Conservation (phyloP, 2,797 vertebrate genomes). For the Acomys russatus region DNA sequence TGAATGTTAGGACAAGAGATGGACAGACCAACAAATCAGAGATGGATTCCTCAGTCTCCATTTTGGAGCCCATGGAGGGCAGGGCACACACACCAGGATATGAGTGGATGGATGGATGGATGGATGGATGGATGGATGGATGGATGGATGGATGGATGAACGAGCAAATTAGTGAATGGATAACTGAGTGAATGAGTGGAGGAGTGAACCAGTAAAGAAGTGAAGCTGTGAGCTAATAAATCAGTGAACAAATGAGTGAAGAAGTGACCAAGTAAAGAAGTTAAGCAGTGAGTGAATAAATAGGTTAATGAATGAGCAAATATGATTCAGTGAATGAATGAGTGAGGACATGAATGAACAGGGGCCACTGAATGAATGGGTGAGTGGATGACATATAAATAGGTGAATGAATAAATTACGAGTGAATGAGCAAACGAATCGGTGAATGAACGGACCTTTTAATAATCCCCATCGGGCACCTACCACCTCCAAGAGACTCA, state of each 20-base stretch:
- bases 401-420: not conserved
- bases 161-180: too few species aligned
- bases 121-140: not conserved
- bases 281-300: too few species aligned
- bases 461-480: not conserved
- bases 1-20: not conserved
- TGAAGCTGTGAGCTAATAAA: not conserved
- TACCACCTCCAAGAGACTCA: not conserved
- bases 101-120: not conserved
- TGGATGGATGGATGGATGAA: too few species aligned
- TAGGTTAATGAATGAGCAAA: too few species aligned
- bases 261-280: too few species aligned
- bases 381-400: not conserved
- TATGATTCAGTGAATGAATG: not conserved
- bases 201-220: too few species aligned
- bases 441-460: not conserved
- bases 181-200: not conserved
- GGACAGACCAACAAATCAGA: accelerated
- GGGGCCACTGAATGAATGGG: not conserved
- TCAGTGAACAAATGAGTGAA: too few species aligned
- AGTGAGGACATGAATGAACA: not conserved
- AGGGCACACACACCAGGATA: too few species aligned
- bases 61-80: not conserved
- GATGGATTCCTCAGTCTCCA: not conserved
- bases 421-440: not conserved